phyloP scores from a whole-genome alignment of 1,140 invertebrate genomes.

The Aphelinus certus region DNA sequence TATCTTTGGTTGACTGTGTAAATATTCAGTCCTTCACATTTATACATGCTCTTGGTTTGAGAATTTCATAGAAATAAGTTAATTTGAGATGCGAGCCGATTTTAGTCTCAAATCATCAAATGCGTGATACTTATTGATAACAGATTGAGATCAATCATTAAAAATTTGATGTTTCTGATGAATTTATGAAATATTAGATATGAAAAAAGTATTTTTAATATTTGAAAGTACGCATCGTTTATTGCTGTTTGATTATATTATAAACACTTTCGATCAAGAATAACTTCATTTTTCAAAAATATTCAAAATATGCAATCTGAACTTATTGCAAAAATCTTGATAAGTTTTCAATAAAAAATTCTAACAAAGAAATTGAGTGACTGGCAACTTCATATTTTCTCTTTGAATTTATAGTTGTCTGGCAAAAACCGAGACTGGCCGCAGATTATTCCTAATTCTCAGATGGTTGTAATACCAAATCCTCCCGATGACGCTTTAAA shows the following conservation, averaged over 20 bases:
- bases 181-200: constrained; percentile 4
- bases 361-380: constrained; percentile 26
- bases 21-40: constrained; percentile 15
- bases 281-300: too few relatives aligned
- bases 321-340: constrained; percentile 5
- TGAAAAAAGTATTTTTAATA: constrained; percentile 1
- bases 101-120: too few relatives aligned
- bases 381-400: constrained; percentile 3
- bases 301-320: background rate
- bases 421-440: constrained; percentile 77
- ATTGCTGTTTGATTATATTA: too few relatives aligned
- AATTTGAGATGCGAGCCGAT: too few relatives aligned
- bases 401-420: constrained; percentile 51
- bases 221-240: too few relatives aligned
- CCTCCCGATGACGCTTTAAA: constrained; percentile 78
- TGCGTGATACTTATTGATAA: background rate
- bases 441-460: constrained; percentile 97
- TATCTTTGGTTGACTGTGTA: constrained; percentile 28
- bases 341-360: constrained; percentile 28
- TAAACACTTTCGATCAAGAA: too few relatives aligned
- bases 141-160: background rate
- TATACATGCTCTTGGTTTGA: constrained; percentile 15
- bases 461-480: constrained; percentile 94
- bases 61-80: constrained; percentile 22
- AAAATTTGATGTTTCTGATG: background rate